Base-by-base conservation (phyloP, 2,888 invertebrate genomes). In the Monochamus alternatus region DNA sequence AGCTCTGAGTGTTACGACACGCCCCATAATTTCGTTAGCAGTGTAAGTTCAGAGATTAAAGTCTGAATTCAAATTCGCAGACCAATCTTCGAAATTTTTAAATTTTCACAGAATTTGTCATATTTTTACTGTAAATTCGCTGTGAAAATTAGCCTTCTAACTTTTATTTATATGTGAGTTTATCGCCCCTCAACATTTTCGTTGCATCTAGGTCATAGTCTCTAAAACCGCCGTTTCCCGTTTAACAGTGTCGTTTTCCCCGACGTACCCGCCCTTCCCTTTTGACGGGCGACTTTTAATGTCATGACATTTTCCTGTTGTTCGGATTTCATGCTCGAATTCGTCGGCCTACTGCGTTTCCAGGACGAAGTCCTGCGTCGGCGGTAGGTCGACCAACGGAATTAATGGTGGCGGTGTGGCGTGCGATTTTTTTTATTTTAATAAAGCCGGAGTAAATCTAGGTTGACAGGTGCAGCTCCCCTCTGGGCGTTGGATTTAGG, bases 241-340 rank as follows among this genome's bases (percentile, higher is more conserved):
- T 44, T 44, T 60, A 8, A 47, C 60, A 60, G 12, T 43, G 67
- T n/a, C 60, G 60, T 31, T 67, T 38, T 55, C 55, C 14, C 67
- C 14, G 22, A 5, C 4, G 60, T 32, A 47, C 69, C 60, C 67
- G 32, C 63, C 52, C 63, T 38, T 66, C 66, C 66, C 73, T 64
- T 65, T 66, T 63, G 55, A 58, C 65, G 52, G 22, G 44, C 52
- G 60, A 63, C 64, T 68, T 75, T 73, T 73, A 77, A 77, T 77
- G 77, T 75, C 77, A 75, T 75, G 77, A 77, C 77, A 77, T 77
- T 77, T 77, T 71, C 64, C 67, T 38, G 65, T 65, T 66, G 58
- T 51, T 66, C n/a, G 47, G 73, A 60, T 66, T 63, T 72, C 69
- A 60, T 31, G 51, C 59, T 60, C 47, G 47, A 31, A 38, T 68